These are phyloP conservation scores for Enteromius radiatus DNA, from an alignment of 2,797 vertebrate genomes.

Conservation along the genomic window DNA sequence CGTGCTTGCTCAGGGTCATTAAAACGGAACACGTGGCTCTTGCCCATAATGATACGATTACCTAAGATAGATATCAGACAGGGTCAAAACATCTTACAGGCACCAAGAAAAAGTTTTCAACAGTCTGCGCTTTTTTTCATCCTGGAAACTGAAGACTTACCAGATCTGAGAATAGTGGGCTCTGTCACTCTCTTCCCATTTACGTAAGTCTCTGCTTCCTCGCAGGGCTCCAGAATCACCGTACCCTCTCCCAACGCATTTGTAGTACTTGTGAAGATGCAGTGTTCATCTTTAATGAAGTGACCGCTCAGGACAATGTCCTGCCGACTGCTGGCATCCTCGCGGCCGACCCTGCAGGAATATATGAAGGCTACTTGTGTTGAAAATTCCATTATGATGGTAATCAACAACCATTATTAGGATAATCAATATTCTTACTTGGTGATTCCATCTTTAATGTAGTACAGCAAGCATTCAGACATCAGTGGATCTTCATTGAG, in stretches of 20 bases:
- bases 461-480: conserved; percentile 98
- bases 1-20: conserved; percentile 97
- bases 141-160: conserved; percentile 68
- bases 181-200: conserved; percentile 94
- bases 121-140: not conserved
- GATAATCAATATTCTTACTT: conserved; percentile 78
- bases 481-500: conserved; percentile 97
- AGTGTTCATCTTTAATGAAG: conserved; percentile 97
- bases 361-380: not conserved
- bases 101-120: not conserved
- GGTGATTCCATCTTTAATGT: conserved; percentile 97
- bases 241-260: conserved; percentile 86
- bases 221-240: conserved; percentile 92
- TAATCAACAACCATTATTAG: no score
- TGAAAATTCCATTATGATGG: not conserved
- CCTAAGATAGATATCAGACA: conserved; percentile 72
- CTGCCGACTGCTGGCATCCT: conserved; percentile 92
- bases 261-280: conserved; percentile 91
- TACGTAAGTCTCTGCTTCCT: conserved; percentile 92
- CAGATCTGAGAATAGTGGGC: conserved; percentile 89
- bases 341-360: conserved; percentile 89
- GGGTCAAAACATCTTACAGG: conserved; percentile 2
- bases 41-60: conserved; percentile 98
- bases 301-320: conserved; percentile 98
- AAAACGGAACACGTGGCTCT: conserved; percentile 97